These are phyloP conservation scores for Microctonus brassicae DNA, from an alignment of 2,888 invertebrate species.

Conservation along the genomic window DNA sequence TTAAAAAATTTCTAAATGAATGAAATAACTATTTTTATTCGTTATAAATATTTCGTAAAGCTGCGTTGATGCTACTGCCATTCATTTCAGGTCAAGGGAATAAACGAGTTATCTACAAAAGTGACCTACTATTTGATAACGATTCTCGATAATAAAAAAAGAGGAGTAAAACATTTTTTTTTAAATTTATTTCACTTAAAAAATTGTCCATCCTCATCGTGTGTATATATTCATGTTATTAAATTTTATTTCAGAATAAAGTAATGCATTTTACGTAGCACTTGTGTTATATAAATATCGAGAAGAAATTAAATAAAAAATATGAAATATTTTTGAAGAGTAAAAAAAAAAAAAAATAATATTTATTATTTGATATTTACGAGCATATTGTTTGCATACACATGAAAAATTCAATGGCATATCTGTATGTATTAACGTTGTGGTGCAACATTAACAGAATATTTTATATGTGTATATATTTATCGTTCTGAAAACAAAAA, in stretches of 20 bases:
- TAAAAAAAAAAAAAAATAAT: background rate
- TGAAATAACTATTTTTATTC: too few relatives aligned
- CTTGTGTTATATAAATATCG: background rate
- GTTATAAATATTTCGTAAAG: background rate
- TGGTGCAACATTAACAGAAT: background rate
- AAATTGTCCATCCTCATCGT: background rate
- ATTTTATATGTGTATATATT: background rate
- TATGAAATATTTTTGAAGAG: too few relatives aligned
- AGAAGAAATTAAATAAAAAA: too few relatives aligned
- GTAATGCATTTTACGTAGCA: too few relatives aligned
- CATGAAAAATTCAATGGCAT: background rate
- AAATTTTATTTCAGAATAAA: too few relatives aligned
- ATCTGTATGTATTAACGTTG: background rate
- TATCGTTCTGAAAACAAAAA: background rate
- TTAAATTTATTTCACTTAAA: background rate
- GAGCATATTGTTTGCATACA: too few relatives aligned
- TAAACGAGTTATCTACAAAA: conserved; percentile 43
- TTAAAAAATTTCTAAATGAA: too few relatives aligned
- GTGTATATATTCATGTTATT: background rate
- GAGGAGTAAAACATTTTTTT: background rate
- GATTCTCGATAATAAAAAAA: conserved; percentile 12
- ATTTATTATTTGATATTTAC: background rate
- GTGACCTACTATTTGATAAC: conserved; percentile 15
- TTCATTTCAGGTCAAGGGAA: conserved; percentile 56
- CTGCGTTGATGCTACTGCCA: conserved; percentile 32